Evolutionary conservation across 1,140 invertebrate genomes (phyloP).

Genomic region (Trachymyrmex septentrionalis): DNA sequence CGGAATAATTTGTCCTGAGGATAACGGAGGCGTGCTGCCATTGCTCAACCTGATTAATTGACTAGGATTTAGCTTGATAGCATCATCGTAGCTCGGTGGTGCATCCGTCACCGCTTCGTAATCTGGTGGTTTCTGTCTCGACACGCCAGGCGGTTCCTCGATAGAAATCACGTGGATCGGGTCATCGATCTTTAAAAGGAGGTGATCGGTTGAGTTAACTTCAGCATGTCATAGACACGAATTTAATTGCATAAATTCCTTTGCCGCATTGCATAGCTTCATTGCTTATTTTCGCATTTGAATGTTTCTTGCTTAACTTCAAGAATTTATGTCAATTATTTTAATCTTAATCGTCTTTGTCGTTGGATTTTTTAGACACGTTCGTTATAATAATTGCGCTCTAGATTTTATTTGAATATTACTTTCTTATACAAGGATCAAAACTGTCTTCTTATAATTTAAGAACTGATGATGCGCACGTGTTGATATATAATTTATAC

Average conservation of each 20-base stretch:
- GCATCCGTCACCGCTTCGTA: slow-evolving; percentile 90
- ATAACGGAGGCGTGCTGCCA: slow-evolving; percentile 69
- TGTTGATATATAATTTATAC: neutral
- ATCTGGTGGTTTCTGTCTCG: slow-evolving; percentile 90
- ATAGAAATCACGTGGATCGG: slow-evolving; percentile 90
- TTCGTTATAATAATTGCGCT: neutral
- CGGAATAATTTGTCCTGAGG: slow-evolving; percentile 72
- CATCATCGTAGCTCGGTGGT: slow-evolving; percentile 91
- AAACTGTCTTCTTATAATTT: neutral
- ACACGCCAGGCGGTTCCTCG: slow-evolving; percentile 83
- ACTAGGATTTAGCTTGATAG: slow-evolving; percentile 90
- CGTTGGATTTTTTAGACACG: neutral
- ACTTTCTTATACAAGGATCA: neutral
- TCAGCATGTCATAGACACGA: neutral
- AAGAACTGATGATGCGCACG: neutral
- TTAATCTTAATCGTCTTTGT: neutral
- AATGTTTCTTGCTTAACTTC: neutral
- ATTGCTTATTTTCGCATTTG: neutral
- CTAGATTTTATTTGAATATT: neutral
- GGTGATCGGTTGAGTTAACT: slow-evolving; percentile 38
- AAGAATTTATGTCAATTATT: slow-evolving; percentile 9
- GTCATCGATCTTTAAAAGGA: slow-evolving; percentile 87
- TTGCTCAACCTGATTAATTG: slow-evolving; percentile 80
- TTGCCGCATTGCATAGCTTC: neutral
- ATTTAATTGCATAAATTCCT: slow-evolving; percentile 30